These are phyloP conservation scores for Heliconius hermathena DNA, from an alignment of 1,140 invertebrate species.

Conservation along the genomic window DNA sequence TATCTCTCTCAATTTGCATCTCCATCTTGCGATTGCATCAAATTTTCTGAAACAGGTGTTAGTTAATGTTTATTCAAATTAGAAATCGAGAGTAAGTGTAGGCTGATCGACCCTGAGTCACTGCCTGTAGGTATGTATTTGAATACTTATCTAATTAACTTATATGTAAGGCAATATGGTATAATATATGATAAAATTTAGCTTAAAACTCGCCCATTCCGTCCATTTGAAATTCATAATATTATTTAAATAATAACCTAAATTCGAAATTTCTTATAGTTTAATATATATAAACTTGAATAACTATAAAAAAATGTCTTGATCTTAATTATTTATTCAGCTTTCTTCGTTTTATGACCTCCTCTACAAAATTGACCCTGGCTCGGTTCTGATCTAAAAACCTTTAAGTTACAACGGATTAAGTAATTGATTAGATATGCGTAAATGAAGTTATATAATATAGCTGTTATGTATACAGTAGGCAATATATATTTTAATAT, in stretches of 20 bases:
- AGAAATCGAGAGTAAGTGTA: slow-evolving; percentile 37
- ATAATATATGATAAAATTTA: not conserved
- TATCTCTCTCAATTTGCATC: slow-evolving; percentile 8
- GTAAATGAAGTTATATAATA: not conserved
- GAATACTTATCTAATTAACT: slow-evolving; percentile 7
- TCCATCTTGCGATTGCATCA: not conserved
- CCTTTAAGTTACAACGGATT: not conserved
- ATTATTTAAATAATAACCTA: not conserved
- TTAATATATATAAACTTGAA: not conserved
- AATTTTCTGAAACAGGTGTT: slow-evolving; percentile 14
- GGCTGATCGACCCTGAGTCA: slow-evolving; percentile 45
- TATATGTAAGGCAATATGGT: slow-evolving; percentile 19
- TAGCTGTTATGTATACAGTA: not conserved
- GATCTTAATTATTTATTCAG: too few relatives aligned
- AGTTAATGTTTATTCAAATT: slow-evolving; percentile 5
- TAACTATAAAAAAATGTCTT: too few relatives aligned
- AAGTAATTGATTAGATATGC: not conserved
- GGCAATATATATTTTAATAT: not conserved
- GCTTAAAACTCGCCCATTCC: not conserved
- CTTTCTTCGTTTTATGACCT: not conserved
- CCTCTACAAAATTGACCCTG: slow-evolving; percentile 1
- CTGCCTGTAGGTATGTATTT: slow-evolving; percentile 36
- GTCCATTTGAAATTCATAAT: not conserved
- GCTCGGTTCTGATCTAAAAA: not conserved
- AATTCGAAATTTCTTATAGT: not conserved